phyloP scores from a whole-genome alignment of 2,888 invertebrate species.

The Ormia ochracea region DNA sequence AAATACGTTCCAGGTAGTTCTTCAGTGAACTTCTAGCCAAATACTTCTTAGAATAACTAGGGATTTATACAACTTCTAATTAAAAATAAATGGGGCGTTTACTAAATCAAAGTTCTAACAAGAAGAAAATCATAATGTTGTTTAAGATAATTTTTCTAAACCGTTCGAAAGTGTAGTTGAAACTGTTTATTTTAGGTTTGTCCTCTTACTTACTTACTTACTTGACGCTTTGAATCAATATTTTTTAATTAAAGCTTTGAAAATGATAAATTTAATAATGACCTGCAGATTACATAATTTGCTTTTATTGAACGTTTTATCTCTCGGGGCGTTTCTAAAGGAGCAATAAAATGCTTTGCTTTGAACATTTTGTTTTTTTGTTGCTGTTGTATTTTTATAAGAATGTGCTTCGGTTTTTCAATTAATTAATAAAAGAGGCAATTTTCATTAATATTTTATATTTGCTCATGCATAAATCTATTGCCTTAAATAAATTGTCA shows the following conservation, averaged over 20 bases:
- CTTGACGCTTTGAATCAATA: constrained; percentile 16
- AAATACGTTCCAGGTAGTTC: no score
- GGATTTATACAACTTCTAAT: no score
- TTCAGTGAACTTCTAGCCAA: no score
- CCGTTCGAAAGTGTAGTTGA: no score
- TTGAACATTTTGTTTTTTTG: not conserved
- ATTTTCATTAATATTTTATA: constrained; percentile 8
- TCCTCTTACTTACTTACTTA: not conserved
- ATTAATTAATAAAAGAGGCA: not conserved
- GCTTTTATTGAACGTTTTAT: not conserved
- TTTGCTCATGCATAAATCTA: not conserved
- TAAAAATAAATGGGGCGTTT: no score
- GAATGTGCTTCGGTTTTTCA: not conserved
- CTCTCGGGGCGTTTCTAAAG: not conserved
- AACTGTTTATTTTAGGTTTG: not conserved
- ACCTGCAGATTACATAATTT: constrained; percentile 9
- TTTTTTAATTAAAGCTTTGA: constrained; percentile 47
- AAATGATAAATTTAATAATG: constrained; percentile 13
- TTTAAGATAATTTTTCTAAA: no score
- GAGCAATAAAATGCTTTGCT: not conserved
- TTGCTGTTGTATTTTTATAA: not conserved
- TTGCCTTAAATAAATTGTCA: not conserved
- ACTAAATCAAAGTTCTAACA: no score
- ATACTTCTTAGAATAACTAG: no score
- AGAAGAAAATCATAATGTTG: no score